Conservation (phyloP, 2,888 invertebrate genomes). For the Pogonocherus hispidulus region DNA sequence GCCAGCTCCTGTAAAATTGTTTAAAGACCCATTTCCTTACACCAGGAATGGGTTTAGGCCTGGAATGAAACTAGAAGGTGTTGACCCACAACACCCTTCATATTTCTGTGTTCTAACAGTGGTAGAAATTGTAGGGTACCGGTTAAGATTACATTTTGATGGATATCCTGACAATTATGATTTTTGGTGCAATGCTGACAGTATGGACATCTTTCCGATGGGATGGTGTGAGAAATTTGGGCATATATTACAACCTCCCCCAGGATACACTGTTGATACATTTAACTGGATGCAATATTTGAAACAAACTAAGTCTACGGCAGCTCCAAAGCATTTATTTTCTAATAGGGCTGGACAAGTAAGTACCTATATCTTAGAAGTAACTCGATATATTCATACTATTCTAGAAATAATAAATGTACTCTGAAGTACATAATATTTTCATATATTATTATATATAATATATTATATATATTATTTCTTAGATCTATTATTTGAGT, state of each 20-base stretch:
- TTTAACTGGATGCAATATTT: conserved; percentile 92
- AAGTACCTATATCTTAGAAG: conserved; percentile 57
- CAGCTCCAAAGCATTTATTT: conserved; percentile 86
- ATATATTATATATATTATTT: too few species aligned
- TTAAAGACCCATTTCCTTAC: conserved; percentile 84
- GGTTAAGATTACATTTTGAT: conserved; percentile 91
- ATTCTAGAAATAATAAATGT: too few species aligned
- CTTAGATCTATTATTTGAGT: too few species aligned
- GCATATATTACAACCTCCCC: conserved; percentile 84
- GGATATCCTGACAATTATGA: conserved; percentile 91
- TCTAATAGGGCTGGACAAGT: conserved; percentile 77
- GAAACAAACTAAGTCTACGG: conserved; percentile 79
- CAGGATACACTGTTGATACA: conserved; percentile 72
- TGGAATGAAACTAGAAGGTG: conserved; percentile 93
- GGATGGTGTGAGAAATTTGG: conserved; percentile 94
- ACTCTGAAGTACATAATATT: too few species aligned
- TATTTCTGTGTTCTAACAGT: conserved; percentile 91
- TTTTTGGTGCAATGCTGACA: conserved; percentile 95
- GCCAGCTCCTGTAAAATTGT: conserved; percentile 83
- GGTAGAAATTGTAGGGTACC: conserved; percentile 84
- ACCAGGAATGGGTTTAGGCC: conserved; percentile 83
- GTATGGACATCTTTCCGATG: conserved; percentile 90
- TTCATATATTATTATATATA: too few species aligned
- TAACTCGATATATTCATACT: too few species aligned
- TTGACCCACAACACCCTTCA: conserved; percentile 93